Base-by-base conservation (phyloP, 2,797 vertebrate species). In the Rhyacichthys aspro region DNA sequence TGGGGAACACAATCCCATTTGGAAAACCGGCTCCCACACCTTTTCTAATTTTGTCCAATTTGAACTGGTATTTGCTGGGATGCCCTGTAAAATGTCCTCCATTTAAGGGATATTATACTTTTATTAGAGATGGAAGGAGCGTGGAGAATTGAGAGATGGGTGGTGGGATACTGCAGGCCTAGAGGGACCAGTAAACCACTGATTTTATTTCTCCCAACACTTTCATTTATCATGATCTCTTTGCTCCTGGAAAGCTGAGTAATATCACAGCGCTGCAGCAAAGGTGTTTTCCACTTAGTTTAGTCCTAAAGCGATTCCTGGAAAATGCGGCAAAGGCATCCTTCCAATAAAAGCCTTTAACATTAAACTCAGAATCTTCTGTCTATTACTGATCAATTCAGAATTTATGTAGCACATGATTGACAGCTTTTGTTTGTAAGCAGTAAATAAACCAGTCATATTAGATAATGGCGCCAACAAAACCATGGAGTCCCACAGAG, bases 31-130 rank as follows among this genome's bases (percentile, higher is more conserved):
- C 36, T 14, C 57, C 43, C 55, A 76, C 62, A 57, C 59, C 55
- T 28, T 79, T 73, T 88, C 76, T 88, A 84, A 89, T 89, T 87
- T 78, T 65, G 77, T 82, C 78, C 89, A 85, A 86, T 88, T 90
- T 87, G 72, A 88, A 73, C 79, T 77, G 78, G 82, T 83, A 68
- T 88, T 88, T 79, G 68, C 77, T 34, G 62, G 70, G 64, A 74
- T 72, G 69, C 65, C 66, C 79, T 68, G 68, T 73, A 72, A 86
- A 87, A 86, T 76, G 71, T 82, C 58, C 82, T 78, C 84, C 64
- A 80, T 86, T 79, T 82, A 62, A 78, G 68, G 50, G 73, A 88
- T 79, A 85, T 85, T 81, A 82, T 68, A 74, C 64, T 76, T 81
- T 72, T 81, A 78, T 85, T 80, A 74, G 70, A 77, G 67, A 52